Conservation (phyloP, 2,797 vertebrate species). For the Enteromius mattozi region DNA sequence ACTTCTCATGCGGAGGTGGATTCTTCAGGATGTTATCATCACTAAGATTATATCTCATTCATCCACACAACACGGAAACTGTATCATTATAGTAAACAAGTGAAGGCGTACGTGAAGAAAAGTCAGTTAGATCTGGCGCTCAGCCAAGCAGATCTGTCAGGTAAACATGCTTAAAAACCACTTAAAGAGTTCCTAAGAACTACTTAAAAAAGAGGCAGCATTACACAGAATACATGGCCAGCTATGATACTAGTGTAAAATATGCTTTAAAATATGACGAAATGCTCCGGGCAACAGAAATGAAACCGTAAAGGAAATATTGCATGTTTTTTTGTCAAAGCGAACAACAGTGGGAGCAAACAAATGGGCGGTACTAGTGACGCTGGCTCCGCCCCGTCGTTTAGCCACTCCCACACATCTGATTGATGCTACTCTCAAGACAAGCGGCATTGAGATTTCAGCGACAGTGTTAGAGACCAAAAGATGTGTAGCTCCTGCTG, state of each 20-base stretch:
- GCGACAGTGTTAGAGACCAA: constrained; percentile 9
- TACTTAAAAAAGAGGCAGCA: not conserved
- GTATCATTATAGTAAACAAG: not conserved
- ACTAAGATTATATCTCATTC: not conserved
- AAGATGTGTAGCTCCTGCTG: constrained; percentile 11
- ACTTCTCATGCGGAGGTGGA: not conserved
- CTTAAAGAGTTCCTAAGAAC: not conserved
- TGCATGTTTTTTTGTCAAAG: no score
- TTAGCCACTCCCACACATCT: constrained; percentile 15
- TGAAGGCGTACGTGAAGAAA: not conserved
- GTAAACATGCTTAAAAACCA: not conserved
- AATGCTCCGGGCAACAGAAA: not conserved
- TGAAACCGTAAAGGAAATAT: not conserved
- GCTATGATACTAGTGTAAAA: no score
- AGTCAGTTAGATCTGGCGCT: not conserved
- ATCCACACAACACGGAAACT: not conserved
- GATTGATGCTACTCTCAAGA: constrained; percentile 42
- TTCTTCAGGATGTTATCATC: not conserved
- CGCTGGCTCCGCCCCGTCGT: not conserved
- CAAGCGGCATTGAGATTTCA: constrained; percentile 21
- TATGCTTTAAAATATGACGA: not conserved
- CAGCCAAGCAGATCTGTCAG: not conserved
- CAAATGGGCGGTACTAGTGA: constrained; percentile 18
- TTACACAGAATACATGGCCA: not conserved
- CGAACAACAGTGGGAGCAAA: not conserved